Evolutionary conservation across 2,888 invertebrate species (phyloP).

Genomic region (Neoaliturus tenellus): DNA sequence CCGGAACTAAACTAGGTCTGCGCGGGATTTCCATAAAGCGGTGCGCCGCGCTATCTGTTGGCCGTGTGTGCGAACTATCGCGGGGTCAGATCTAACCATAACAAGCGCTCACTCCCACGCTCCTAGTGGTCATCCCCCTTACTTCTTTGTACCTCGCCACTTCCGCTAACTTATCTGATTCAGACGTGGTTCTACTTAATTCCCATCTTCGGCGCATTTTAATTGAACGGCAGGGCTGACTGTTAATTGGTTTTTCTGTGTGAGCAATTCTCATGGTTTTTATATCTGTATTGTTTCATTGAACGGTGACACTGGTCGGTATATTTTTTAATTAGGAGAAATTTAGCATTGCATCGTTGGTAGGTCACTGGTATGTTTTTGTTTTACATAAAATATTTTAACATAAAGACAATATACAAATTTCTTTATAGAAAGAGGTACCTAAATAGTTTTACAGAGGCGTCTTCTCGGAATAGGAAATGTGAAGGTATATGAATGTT

Average conservation of each 20-base stretch:
- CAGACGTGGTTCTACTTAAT: slow-evolving; percentile 46
- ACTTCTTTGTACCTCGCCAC: slow-evolving; percentile 43
- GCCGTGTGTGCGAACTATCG: slow-evolving; percentile 41
- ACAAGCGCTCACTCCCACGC: slow-evolving; percentile 29
- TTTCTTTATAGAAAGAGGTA: no score
- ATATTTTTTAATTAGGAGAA: no score
- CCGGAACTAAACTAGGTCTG: slow-evolving; percentile 47
- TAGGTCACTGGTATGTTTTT: no score
- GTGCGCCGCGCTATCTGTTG: slow-evolving; percentile 3
- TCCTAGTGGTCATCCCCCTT: slow-evolving; percentile 47
- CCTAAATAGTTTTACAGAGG: no score
- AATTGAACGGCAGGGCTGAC: slow-evolving; percentile 31
- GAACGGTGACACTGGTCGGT: no score
- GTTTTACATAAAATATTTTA: no score
- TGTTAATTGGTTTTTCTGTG: slow-evolving; percentile 25
- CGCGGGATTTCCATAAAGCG: slow-evolving; percentile 48
- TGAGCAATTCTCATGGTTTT: slow-evolving; percentile 28
- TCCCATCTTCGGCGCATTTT: slow-evolving; percentile 13
- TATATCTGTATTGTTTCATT: background rate
- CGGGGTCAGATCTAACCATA: slow-evolving; percentile 43
- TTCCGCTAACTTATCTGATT: slow-evolving; percentile 49
- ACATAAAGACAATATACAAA: no score
- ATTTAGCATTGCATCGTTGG: no score
- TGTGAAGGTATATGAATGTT: no score
- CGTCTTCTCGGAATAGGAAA: no score